phyloP scores from a whole-genome alignment of 2,888 invertebrate genomes.

The Hirtodrosophila trivittata region DNA sequence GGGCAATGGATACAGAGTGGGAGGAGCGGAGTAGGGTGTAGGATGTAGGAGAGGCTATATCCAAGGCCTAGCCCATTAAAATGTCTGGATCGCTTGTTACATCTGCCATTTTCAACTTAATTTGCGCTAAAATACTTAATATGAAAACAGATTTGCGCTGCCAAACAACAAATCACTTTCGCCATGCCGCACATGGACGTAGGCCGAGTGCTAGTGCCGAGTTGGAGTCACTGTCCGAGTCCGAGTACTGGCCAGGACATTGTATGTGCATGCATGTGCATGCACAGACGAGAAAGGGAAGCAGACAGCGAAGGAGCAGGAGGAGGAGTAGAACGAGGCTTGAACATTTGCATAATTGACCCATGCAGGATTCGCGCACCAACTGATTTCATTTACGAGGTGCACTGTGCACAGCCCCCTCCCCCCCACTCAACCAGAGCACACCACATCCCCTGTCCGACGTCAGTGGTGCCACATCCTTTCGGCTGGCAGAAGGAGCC shows the following conservation, averaged over 20 bases:
- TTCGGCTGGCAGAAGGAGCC: too few species aligned
- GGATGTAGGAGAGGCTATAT: neutral
- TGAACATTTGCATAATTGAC: constrained; percentile 83
- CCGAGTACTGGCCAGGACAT: constrained; percentile 13
- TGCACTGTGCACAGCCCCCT: constrained; percentile 17
- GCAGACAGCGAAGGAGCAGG: constrained; percentile 1
- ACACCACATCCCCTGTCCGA: neutral
- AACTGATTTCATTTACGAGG: constrained; percentile 79
- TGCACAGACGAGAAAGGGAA: constrained; percentile 3
- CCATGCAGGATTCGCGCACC: constrained; percentile 82
- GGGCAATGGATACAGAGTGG: constrained; percentile 10
- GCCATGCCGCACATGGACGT: constrained; percentile 56
- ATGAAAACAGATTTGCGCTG: constrained; percentile 76
- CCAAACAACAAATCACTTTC: constrained; percentile 77
- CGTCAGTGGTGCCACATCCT: constrained; percentile 36
- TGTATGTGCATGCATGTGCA: constrained; percentile 28
- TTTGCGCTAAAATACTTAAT: constrained; percentile 76
- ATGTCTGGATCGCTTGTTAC: constrained; percentile 53
- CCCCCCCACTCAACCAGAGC: neutral
- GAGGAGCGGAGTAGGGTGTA: neutral
- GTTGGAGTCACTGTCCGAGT: constrained; percentile 1
- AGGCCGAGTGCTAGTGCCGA: neutral
- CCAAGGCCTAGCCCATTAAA: constrained; percentile 36
- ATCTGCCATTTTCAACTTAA: constrained; percentile 66
- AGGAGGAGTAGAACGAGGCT: constrained; percentile 29